phyloP scores from a whole-genome alignment of 1,140 invertebrate genomes.

The Eueides isabella region DNA sequence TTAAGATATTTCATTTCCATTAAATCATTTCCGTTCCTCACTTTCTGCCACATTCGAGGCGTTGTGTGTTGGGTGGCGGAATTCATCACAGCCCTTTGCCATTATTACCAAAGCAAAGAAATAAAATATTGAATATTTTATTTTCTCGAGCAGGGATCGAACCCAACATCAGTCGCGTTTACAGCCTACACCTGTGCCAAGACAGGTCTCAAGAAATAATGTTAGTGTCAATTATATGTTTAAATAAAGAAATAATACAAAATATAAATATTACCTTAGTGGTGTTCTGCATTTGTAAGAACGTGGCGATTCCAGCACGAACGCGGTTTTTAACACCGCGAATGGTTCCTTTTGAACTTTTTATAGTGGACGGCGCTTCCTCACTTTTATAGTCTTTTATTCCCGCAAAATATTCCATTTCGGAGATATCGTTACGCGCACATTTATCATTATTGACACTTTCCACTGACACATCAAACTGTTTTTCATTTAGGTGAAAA shows the following conservation, averaged over 20 bases:
- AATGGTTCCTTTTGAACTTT: conserved; percentile 95
- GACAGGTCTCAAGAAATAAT: too few species aligned
- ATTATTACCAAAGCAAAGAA: too few species aligned
- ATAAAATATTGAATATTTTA: too few species aligned
- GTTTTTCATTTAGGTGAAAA: conserved; percentile 91
- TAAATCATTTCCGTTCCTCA: too few species aligned
- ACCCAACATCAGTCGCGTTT: too few species aligned
- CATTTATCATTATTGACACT: conserved; percentile 74
- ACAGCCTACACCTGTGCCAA: too few species aligned
- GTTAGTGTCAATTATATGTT: too few species aligned
- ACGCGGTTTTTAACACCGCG: conserved; percentile 97
- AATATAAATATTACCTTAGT: conserved; percentile 76
- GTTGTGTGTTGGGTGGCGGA: too few species aligned
- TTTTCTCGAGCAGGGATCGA: too few species aligned
- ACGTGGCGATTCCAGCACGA: conserved; percentile 95
- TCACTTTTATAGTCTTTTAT: conserved; percentile 89
- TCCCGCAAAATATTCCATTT: conserved; percentile 90
- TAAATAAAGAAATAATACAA: conserved; percentile 40
- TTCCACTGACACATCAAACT: conserved; percentile 80
- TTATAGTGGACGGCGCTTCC: conserved; percentile 87
- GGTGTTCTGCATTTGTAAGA: conserved; percentile 90
- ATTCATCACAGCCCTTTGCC: too few species aligned
- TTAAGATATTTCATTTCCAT: too few species aligned
- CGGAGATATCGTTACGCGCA: conserved; percentile 72
- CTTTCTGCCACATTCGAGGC: too few species aligned